Evolutionary conservation across 2,113 vertebrate genomes (phyloP).

Genomic region (Ailurus styani): DNA sequence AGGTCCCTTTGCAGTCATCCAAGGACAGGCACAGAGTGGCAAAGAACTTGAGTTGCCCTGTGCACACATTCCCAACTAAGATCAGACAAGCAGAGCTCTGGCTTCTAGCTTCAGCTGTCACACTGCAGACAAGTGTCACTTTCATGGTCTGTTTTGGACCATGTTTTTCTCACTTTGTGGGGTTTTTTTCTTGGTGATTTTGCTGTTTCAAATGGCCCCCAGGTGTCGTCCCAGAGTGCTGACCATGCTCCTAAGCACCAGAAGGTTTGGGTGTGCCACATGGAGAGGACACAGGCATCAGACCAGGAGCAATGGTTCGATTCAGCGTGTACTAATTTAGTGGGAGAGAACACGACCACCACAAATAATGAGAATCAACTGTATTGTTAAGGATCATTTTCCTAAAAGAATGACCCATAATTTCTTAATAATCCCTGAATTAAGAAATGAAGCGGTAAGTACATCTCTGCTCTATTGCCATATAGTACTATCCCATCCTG

Average conservation of each 20-base stretch:
- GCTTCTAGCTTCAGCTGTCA: background rate
- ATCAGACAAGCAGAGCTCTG: accelerated
- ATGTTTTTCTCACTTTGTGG: background rate
- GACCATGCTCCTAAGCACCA: background rate
- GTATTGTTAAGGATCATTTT: background rate
- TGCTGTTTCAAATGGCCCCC: background rate
- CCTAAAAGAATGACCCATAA: background rate
- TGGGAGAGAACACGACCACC: accelerated
- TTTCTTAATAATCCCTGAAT: background rate
- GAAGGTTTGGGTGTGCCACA: too few relatives aligned
- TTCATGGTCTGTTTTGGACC: background rate
- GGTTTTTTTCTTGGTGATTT: background rate
- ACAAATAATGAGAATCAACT: background rate
- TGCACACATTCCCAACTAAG: accelerated
- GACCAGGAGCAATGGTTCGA: background rate
- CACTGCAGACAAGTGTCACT: accelerated
- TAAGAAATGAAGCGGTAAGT: background rate
- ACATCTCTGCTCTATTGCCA: too few relatives aligned
- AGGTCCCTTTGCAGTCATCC: accelerated
- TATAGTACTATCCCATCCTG: accelerated
- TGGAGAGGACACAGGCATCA: accelerated
- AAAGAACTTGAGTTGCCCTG: accelerated
- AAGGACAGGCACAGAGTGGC: accelerated
- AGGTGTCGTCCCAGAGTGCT: background rate
- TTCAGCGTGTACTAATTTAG: background rate